Conservation (phyloP, 2,113 vertebrate species). For the Malurus melanocephalus region DNA sequence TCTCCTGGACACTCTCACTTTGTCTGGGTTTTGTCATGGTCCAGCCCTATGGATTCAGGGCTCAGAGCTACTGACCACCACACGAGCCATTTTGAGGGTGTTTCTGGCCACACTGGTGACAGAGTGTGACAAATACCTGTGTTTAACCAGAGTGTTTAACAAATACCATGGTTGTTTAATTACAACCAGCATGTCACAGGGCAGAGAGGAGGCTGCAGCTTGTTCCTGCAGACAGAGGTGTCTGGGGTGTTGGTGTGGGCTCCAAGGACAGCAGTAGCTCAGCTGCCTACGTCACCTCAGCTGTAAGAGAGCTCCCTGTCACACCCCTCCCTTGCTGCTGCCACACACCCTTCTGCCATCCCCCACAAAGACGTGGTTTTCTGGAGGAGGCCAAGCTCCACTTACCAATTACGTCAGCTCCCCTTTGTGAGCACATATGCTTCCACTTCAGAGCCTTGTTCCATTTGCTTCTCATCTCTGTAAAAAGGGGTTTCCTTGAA, state of each 20-base stretch:
- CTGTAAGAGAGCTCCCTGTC: neutral
- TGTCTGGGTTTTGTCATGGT: neutral
- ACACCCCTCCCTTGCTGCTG: neutral
- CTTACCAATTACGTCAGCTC: constrained; percentile 31
- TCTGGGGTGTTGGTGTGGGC: neutral
- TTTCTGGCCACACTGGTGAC: neutral
- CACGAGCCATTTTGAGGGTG: neutral
- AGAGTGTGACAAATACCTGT: accelerated
- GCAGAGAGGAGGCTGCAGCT: neutral
- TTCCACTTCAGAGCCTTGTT: constrained; percentile 49
- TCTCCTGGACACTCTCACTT: accelerated
- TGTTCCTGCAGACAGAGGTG: neutral
- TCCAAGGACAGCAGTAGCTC: neutral
- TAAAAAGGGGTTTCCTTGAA: constrained; percentile 43
- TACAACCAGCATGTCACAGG: neutral
- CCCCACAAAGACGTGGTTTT: neutral
- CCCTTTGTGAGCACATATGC: constrained; percentile 25
- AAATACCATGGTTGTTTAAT: too few relatives aligned
- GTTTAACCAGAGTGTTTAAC: neutral
- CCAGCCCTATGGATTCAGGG: accelerated
- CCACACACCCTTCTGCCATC: neutral
- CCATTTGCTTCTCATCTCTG: constrained; percentile 15
- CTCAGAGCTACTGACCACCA: neutral
- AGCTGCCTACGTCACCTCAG: neutral
- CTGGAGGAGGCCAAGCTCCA: neutral